Evolutionary conservation across 2,113 vertebrate genomes (phyloP).

Genomic region (Camelus dromedarius): DNA sequence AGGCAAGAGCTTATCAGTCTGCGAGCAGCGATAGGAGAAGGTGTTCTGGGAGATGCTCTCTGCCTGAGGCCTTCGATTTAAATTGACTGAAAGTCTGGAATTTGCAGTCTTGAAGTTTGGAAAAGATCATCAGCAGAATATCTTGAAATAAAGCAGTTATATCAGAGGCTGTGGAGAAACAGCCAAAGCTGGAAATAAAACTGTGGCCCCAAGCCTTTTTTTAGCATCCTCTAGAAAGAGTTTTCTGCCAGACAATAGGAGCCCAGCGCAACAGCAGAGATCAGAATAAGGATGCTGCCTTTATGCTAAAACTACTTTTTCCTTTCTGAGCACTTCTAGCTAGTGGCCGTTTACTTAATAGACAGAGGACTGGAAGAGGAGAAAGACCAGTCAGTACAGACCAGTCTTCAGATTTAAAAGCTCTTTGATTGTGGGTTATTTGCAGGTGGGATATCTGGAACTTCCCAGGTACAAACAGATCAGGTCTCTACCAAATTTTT

Average conservation of each 20-base stretch:
- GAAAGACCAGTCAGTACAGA: background rate
- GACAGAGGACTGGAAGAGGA: background rate
- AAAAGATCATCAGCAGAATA: background rate
- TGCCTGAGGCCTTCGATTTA: slow-evolving; percentile 6
- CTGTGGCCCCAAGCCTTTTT: background rate
- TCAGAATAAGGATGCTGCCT: background rate
- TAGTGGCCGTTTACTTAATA: background rate
- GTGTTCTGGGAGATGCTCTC: background rate
- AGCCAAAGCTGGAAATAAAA: background rate
- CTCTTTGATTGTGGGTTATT: background rate
- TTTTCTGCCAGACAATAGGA: background rate
- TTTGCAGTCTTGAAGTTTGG: background rate
- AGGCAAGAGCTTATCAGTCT: background rate
- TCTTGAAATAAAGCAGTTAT: background rate
- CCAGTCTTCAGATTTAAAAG: background rate
- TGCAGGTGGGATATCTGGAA: background rate
- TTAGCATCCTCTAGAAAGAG: background rate
- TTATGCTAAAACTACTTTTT: background rate
- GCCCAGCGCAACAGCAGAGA: background rate
- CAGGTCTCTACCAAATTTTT: background rate
- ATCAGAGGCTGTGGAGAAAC: background rate
- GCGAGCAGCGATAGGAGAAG: background rate
- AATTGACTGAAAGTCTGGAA: slow-evolving; percentile 19
- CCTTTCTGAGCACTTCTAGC: background rate
- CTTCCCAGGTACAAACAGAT: background rate